Evolutionary conservation across 2,113 vertebrate genomes (phyloP), one percentile per base, ranked within the genome.

Genomic region (Cranoglanis bouderius): DNA sequence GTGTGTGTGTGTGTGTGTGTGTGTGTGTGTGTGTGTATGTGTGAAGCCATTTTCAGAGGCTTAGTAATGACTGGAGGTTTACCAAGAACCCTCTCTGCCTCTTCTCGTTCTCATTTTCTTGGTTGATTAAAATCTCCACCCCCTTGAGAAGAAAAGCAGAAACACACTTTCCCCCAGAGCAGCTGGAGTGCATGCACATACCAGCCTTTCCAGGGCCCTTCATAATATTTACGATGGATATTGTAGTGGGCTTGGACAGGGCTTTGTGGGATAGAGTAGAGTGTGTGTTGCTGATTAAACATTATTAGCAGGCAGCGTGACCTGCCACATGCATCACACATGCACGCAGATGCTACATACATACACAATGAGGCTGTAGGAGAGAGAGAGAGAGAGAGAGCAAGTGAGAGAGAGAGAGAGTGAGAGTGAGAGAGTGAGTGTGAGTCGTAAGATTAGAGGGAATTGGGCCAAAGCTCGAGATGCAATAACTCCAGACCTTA

Each of bases 231-330:
- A 32, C 16, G 35, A 82, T 29, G 26, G 18, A 63, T 70, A 78
- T 65, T 86, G 32, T 65, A 75, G 29, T 21, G 53, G 78, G 6
- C 29, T 49, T 84, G 78, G 59, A 75, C 3, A 40, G 6, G 29
- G 35, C n/a, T 53, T 40, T 49, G 63, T 86, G 57, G 55, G 84
- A 81, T 59, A 16, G 35, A 46, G 82, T 72, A 16, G 35, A 46
- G 82, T 72, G 88, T 81, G 51, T 81, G 86, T 88, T 90, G 57
- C 78, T 88, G 77, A 86, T 55, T 88, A 83, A 90, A 85, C 21
- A 84, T 88, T 78, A 88, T 40, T 70, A 86, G 55, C 83, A 85
- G 86, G 82, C 63, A 85, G 59, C 29, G 35, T 85, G 82, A 85
- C 83, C 86, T 88, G 74, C 72, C 75, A 85, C 61, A 84, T 10